Conservation (phyloP, 2,888 invertebrate genomes). For the Phyllotreta striolata region DNA sequence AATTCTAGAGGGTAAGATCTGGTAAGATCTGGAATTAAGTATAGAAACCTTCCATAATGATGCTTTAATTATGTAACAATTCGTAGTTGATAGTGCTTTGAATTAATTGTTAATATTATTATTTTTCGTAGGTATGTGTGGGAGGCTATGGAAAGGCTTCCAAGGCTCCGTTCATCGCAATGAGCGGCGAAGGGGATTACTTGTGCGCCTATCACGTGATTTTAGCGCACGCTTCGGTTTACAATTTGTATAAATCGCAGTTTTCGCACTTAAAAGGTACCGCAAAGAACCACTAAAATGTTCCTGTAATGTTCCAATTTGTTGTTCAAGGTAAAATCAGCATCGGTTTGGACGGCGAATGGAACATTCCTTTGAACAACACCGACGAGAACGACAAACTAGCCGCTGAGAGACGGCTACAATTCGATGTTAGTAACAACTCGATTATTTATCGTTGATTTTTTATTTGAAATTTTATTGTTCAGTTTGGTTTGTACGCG, state of each 20-base stretch:
- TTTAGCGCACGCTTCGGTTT: conserved; percentile 70
- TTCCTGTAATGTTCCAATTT: not conserved
- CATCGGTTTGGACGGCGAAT: conserved; percentile 33
- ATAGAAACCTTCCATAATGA: too few relatives aligned
- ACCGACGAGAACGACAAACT: conserved; percentile 65
- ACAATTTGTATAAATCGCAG: conserved; percentile 46
- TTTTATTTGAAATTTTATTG: conserved; percentile 12
- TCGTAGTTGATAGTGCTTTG: not conserved
- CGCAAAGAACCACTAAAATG: too few relatives aligned
- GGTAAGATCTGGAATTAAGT: too few relatives aligned
- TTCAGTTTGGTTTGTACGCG: conserved; percentile 42
- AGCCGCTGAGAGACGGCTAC: conserved; percentile 67
- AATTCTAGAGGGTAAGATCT: too few relatives aligned
- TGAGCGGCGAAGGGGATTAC: conserved; percentile 67
- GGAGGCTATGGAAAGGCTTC: conserved; percentile 53
- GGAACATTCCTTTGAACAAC: conserved; percentile 50
- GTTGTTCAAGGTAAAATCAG: conserved; percentile 32
- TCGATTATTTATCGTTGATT: not conserved
- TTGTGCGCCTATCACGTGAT: conserved; percentile 69
- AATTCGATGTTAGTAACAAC: conserved; percentile 62
- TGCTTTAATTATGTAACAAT: not conserved
- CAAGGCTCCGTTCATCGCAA: conserved; percentile 62
- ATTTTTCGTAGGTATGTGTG: conserved; percentile 15
- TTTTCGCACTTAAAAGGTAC: conserved; percentile 21
- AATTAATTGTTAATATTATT: not conserved